Evolutionary conservation across 2,888 invertebrate genomes (phyloP), one percentile per base, ranked within the genome.

Genomic region (Tineola bisselliella): DNA sequence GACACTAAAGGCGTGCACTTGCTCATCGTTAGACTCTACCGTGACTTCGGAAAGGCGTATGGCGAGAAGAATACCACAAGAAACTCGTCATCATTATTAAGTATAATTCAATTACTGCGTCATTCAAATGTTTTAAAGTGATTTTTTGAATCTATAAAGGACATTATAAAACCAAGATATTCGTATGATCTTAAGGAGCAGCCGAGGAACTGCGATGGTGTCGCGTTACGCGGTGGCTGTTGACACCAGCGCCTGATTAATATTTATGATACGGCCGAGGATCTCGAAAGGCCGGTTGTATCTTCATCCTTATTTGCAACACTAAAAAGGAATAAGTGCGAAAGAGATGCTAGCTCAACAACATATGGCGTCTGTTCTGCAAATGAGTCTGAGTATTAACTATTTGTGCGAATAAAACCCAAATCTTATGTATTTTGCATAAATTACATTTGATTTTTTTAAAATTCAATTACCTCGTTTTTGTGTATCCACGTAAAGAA

Each of bases 171-270:
- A 33, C 15, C n/a, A 15, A 58, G 58, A 58, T 58, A n/a, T 33
- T 33, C 8, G 33, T 58, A 15, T 58, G n/a, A 68, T 69, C 70
- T 69, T 69, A 71, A 79, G 84, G 81, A 84, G 79, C 79, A 84
- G 81, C 81, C 79, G 71, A 74, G 72, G 80, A 84, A 79, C 75
- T 60, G 82, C 72, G 69, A 77, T 77, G 80, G 82, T 84, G 79
- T 86, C 86, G 80, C 81, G 86, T 86, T 86, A 86, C 87, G 84
- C 84, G 80, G 84, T 86, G 87, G 87, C 87, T 86, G 87, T 87
- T 86, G 87, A 87, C 87, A 86, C 87, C 87, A 86, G 81, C 77
- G 87, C 84, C 84, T 87, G 87, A 87, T 87, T 87, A 87, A 87
- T 87, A 87, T 87, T 87, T 87, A 87, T 87, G 87, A 87, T 87